Evolutionary conservation across 2,797 vertebrate genomes (phyloP), one percentile per base, ranked within the genome.

Genomic region (Melanotaenia maccullochi): DNA sequence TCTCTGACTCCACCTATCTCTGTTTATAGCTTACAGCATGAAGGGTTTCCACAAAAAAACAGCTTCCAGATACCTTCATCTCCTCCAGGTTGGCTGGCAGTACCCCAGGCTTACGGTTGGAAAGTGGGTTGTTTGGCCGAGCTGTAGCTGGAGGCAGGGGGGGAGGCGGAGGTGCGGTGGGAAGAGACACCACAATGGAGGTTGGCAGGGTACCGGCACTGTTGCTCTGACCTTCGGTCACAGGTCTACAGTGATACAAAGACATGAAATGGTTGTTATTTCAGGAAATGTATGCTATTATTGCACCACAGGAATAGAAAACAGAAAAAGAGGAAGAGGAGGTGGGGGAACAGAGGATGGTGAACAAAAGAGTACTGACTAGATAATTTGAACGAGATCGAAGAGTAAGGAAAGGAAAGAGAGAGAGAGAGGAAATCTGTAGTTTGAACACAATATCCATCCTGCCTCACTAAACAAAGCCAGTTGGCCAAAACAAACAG

Each of bases 31-130:
- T 58, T 58, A 22, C 36, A 38, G 36, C 12, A 8, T 38, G 36
- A 22, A 51, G n/a, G 20, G n/a, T 9, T 47, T 47, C 44, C 44
- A 2, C 20, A 51, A 25, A 5, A 7, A 20, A 44, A 44, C 16
- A 38, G 28, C 58, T 71, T 73, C 11, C 20, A 68, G 60, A 77
- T 93, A 99, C 98, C 97, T 99, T 99, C 94, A 99, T 93, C 81
- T 99, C 98, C 47, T 99, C 98, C 93, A 99, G 77, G 88, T 96
- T 99, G 35, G 96, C 90, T 9, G 98, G 97, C 5, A 99, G 90
- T 1, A 95, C 94, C 55, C 97, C 97, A 2, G 95, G 96, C 83
- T 96, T 98, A 82, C 97, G 96, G 85, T 79, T 94, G 1, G 95
- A 91, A 65, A 92, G 76, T 22, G 83, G 89, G 77, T 75, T 92